Percentiles rank a stretch among this genome's conserved stretches.
phyloP scores from a whole-genome alignment of 1,140 invertebrate species.

The Drosophila funebris region DNA sequence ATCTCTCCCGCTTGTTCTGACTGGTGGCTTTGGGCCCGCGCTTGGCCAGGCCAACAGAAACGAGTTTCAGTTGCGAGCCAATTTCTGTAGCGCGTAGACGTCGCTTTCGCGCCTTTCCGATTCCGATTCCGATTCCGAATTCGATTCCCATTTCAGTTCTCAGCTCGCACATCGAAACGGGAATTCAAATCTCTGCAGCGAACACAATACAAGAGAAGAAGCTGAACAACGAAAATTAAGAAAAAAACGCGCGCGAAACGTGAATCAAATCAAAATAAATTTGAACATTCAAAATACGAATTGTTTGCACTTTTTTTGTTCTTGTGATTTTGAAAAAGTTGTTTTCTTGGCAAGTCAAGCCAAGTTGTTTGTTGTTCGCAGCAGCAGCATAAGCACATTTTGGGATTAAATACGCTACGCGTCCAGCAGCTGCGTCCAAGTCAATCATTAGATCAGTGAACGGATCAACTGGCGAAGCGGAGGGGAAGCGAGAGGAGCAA shows the following conservation, averaged over 20 bases:
- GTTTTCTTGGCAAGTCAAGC: background rate
- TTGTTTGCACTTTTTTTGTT: conserved; percentile 4
- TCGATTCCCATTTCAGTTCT: too few species aligned
- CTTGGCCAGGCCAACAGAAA: conserved; percentile 57
- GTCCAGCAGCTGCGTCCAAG: background rate
- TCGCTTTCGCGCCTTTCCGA: conserved; percentile 35
- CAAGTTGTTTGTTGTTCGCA: background rate
- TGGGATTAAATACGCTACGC: conserved; percentile 10
- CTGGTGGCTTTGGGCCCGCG: background rate
- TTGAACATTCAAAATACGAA: background rate
- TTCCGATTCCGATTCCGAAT: background rate
- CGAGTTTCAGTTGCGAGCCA: conserved; percentile 76
- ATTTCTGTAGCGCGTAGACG: conserved; percentile 66
- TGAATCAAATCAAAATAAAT: conserved; percentile 9
- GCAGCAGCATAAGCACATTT: background rate
- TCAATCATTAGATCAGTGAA: background rate
- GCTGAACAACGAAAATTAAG: background rate
- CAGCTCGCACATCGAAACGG: conserved; percentile 25
- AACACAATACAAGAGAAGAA: background rate
- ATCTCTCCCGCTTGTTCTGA: background rate
- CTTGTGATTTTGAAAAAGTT: background rate
- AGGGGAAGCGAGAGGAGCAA: background rate
- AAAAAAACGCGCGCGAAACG: conserved; percentile 26
- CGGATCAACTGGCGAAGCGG: background rate
- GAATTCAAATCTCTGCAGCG: conserved; percentile 13